phyloP scores from a whole-genome alignment of 2,888 invertebrate genomes.

The Drosophila diplacantha region DNA sequence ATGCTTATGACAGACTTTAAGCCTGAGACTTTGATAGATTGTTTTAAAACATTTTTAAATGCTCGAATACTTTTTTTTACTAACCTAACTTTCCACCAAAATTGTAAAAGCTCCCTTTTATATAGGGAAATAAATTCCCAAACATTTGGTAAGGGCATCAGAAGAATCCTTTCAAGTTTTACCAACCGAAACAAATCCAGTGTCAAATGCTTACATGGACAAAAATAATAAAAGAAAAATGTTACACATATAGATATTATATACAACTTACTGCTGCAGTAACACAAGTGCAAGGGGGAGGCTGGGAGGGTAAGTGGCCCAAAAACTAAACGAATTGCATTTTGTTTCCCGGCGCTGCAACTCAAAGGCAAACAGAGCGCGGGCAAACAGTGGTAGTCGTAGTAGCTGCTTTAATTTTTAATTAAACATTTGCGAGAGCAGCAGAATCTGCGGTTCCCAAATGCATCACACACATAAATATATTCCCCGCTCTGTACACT shows the following conservation, averaged over 20 bases:
- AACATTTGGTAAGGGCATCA: background rate
- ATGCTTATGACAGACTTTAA: background rate
- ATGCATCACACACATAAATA: slow-evolving; percentile 10
- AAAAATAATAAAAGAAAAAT: slow-evolving; percentile 49
- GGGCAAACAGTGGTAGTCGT: slow-evolving; percentile 30
- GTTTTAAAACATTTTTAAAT: background rate
- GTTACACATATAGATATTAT: background rate
- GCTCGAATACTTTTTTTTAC: background rate
- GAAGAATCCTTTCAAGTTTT: background rate
- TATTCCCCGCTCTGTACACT: background rate
- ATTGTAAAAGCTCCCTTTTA: background rate
- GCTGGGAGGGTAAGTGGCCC: background rate
- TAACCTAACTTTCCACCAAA: too few relatives aligned
- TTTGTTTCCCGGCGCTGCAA: slow-evolving; percentile 25
- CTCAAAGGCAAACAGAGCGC: slow-evolving; percentile 46
- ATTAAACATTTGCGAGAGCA: slow-evolving; percentile 53
- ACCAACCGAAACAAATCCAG: slow-evolving; percentile 7
- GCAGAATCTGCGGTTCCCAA: slow-evolving; percentile 30
- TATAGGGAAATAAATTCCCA: background rate
- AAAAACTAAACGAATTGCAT: slow-evolving; percentile 32
- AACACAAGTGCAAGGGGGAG: slow-evolving; percentile 2
- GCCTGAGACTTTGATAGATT: too few relatives aligned
- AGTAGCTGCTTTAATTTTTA: slow-evolving; percentile 60
- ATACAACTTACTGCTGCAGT: slow-evolving; percentile 36
- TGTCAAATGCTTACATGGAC: slow-evolving; percentile 45